Percentiles rank a stretch among this genome's conserved stretches.
phyloP scores from a whole-genome alignment of 1,140 invertebrate species.

The Eubasilissa regina region DNA sequence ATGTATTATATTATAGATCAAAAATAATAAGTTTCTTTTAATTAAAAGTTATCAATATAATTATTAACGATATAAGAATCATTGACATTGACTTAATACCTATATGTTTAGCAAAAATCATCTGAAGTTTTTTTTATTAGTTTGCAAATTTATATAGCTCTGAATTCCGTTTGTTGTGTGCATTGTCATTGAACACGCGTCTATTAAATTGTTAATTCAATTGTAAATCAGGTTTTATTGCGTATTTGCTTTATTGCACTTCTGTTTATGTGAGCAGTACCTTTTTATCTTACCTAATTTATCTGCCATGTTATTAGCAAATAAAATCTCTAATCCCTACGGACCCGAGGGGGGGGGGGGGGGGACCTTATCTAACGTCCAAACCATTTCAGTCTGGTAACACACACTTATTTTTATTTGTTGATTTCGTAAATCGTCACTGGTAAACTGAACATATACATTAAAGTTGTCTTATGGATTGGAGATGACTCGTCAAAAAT shows the following conservation, averaged over 20 bases:
- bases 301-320: constrained; percentile 40
- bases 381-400: constrained; percentile 18
- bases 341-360: neutral
- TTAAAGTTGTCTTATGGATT: neutral
- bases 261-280: neutral
- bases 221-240: constrained; percentile 33
- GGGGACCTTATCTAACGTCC: constrained; percentile 12
- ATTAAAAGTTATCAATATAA: too few species aligned
- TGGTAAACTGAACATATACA: neutral
- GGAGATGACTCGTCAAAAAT: too few species aligned
- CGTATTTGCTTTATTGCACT: constrained; percentile 38
- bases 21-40: too few species aligned
- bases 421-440: neutral
- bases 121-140: too few species aligned
- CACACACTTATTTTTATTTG: constrained; percentile 22
- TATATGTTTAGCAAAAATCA: too few species aligned
- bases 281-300: constrained; percentile 46
- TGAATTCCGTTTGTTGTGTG: neutral
- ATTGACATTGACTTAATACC: too few species aligned
- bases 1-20: too few species aligned
- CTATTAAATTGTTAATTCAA: constrained; percentile 29
- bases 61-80: too few species aligned
- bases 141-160: too few species aligned
- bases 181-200: neutral
- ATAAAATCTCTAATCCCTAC: constrained; percentile 32